Percentiles rank a stretch among this genome's conserved stretches.
phyloP scores from a whole-genome alignment of 1,140 invertebrate genomes.

The Drosophila persimilis region DNA sequence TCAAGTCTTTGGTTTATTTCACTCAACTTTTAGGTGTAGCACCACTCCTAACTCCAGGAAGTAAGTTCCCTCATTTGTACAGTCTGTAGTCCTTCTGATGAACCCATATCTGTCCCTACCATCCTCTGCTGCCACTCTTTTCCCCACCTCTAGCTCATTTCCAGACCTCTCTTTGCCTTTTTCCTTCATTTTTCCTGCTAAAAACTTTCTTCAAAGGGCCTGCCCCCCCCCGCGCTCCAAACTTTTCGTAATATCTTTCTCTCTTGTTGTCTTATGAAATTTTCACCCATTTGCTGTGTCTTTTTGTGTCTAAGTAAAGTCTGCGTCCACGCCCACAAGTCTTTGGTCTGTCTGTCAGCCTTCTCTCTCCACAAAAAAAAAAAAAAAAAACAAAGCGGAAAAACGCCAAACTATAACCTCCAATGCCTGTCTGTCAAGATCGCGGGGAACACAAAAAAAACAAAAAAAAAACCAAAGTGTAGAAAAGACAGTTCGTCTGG shows the following conservation, averaged over 20 bases:
- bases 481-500: conserved; percentile 60
- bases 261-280: conserved; percentile 30
- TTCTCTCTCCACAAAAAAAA: not conserved
- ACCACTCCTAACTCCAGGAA: no score
- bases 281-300: not conserved
- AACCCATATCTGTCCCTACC: no score
- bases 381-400: conserved; percentile 15
- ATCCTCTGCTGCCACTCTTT: no score
- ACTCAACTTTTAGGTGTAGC: no score
- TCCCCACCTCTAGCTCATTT: not conserved
- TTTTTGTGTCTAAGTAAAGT: conserved; percentile 31
- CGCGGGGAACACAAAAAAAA: not conserved
- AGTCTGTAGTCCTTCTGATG: no score
- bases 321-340: conserved; percentile 27
- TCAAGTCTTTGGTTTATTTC: no score
- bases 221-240: not conserved
- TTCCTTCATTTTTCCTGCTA: not conserved
- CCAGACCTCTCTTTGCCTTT: not conserved
- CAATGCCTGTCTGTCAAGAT: conserved; percentile 12
- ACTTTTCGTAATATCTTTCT: conserved; percentile 24
- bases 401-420: not conserved
- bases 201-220: conserved; percentile 2
- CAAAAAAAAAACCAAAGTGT: no score
- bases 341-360: conserved; percentile 17
- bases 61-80: no score